phyloP scores from a whole-genome alignment of 2,888 invertebrate genomes.

The Scaptomyza tumidula region DNA sequence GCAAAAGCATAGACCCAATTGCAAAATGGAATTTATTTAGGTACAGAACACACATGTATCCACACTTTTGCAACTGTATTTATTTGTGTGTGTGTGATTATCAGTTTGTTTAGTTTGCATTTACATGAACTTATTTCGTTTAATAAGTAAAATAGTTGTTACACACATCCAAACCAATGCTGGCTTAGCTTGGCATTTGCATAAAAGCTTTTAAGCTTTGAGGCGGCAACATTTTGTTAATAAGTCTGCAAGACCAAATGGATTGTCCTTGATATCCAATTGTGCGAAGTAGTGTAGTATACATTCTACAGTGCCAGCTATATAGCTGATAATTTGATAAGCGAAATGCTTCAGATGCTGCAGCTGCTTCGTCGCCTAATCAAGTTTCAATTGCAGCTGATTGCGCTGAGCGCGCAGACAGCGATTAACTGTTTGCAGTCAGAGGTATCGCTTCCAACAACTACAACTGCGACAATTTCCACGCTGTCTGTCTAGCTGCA shows the following conservation, averaged over 20 bases:
- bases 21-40: constrained; percentile 31
- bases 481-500: constrained; percentile 3
- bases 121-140: constrained; percentile 64
- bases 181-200: constrained; percentile 10
- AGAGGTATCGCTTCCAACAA: not conserved
- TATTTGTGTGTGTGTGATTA: constrained; percentile 5
- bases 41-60: not conserved
- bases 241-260: constrained; percentile 4
- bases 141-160: constrained; percentile 32
- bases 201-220: constrained; percentile 16
- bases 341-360: constrained; percentile 10
- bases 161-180: not conserved
- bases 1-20: constrained; percentile 24
- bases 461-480: constrained; percentile 17
- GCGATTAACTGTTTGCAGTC: constrained; percentile 23
- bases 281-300: not conserved
- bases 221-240: constrained; percentile 24
- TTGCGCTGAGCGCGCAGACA: constrained; percentile 25
- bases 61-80: not conserved
- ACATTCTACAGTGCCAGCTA: too few species aligned
- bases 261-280: constrained; percentile 21
- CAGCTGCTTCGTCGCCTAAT: constrained; percentile 19
- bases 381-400: constrained; percentile 47
- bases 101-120: constrained; percentile 56
- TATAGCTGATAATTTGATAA: constrained; percentile 39